These are phyloP conservation scores for Mayetiola destructor DNA, from an alignment of 2,888 invertebrate genomes.

Conservation along the genomic window DNA sequence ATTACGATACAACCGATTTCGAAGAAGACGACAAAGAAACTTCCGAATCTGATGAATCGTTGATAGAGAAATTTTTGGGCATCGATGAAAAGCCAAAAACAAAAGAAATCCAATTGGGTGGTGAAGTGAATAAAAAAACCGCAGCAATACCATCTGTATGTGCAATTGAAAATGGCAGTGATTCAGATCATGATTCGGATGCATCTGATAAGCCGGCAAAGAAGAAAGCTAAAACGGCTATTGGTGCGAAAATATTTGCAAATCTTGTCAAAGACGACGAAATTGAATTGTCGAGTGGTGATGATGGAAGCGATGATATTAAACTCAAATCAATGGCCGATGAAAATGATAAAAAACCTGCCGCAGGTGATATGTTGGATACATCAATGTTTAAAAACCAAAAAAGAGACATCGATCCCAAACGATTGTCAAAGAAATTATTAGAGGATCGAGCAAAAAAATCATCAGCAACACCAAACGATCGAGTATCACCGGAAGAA, in stretches of 20 bases:
- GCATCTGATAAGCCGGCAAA: background rate
- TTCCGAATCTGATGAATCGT: background rate
- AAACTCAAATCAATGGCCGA: slow-evolving; percentile 2
- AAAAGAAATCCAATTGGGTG: background rate
- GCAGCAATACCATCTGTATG: no score
- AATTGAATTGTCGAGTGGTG: background rate
- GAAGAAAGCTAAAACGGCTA: background rate
- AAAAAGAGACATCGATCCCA: background rate
- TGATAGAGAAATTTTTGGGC: background rate
- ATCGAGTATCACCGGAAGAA: background rate
- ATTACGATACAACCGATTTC: background rate
- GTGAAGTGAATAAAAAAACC: background rate
- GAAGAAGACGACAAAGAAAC: background rate
- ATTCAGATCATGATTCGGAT: background rate
- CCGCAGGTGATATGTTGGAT: slow-evolving; percentile 24
- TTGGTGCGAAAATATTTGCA: background rate
- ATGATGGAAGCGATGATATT: background rate
- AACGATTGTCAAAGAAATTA: background rate
- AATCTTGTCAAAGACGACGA: background rate
- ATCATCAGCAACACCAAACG: background rate
- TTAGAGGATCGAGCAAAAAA: background rate
- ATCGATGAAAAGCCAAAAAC: background rate
- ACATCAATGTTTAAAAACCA: slow-evolving; percentile 20
- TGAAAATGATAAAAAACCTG: background rate
- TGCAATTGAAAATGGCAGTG: background rate